These are phyloP conservation scores for Coregonus suidteri DNA, from an alignment of 2,797 vertebrate genomes.

Conservation along the genomic window DNA sequence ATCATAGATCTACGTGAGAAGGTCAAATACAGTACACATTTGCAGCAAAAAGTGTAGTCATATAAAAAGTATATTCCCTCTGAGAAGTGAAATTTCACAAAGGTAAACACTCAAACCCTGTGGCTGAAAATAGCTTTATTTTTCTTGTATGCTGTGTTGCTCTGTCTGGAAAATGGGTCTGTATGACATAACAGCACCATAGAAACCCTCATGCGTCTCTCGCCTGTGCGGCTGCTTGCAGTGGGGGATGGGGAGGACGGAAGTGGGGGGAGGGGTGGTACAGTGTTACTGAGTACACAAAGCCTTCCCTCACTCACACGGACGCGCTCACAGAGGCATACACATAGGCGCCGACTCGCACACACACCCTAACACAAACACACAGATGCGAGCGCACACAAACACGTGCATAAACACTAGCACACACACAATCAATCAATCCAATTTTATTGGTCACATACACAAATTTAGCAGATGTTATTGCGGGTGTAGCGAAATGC, in stretches of 20 bases:
- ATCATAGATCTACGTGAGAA: background rate
- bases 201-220: constrained; percentile 59
- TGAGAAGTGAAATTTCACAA: background rate
- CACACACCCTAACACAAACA: constrained; percentile 21
- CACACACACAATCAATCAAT: no score
- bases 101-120: background rate
- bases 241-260: constrained; percentile 58
- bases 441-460: no score
- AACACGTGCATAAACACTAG: no score
- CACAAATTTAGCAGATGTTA: no score
- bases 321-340: background rate
- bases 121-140: background rate
- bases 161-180: constrained; percentile 66
- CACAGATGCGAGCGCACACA: background rate
- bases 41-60: background rate
- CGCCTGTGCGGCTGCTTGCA: constrained; percentile 43
- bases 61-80: background rate
- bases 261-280: constrained; percentile 59
- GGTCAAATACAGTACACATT: background rate
- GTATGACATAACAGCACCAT: constrained; percentile 73
- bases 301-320: constrained; percentile 29
- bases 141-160: constrained; percentile 10
- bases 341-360: background rate
- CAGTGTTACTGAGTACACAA: constrained; percentile 60
- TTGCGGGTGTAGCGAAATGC: no score